Evolutionary conservation across 2,797 vertebrate species (phyloP).

Genomic region (Amblyraja radiata): DNA sequence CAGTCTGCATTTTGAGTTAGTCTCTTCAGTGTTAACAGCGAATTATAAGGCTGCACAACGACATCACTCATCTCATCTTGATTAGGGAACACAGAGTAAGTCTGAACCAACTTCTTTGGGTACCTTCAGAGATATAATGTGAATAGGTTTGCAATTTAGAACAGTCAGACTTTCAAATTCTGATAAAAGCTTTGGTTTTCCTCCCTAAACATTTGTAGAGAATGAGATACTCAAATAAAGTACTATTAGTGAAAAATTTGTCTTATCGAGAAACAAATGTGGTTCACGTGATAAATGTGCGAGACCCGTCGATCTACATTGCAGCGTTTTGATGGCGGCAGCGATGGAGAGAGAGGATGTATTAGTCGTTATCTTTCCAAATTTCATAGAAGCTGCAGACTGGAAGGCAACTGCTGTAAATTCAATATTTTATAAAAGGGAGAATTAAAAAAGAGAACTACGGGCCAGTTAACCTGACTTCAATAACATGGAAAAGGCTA

Average conservation of each 20-base stretch:
- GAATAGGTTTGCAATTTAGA: neutral
- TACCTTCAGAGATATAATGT: slow-evolving; percentile 59
- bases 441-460: too few species aligned
- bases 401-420: too few species aligned
- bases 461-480: too few species aligned
- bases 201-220: neutral
- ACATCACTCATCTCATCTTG: slow-evolving; percentile 98
- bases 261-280: too few species aligned
- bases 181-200: neutral
- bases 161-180: neutral
- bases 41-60: slow-evolving; percentile 96
- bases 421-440: too few species aligned
- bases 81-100: slow-evolving; percentile 93
- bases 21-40: slow-evolving; percentile 87
- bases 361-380: too few species aligned
- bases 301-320: too few species aligned
- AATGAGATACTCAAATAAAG: neutral
- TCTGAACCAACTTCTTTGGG: slow-evolving; percentile 94
- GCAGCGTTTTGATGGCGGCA: too few species aligned
- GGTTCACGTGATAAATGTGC: too few species aligned
- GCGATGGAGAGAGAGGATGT: too few species aligned
- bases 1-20: slow-evolving; percentile 96
- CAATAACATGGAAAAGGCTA: too few species aligned
- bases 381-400: too few species aligned
- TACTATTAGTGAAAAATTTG: neutral